Evolutionary conservation across 2,113 vertebrate species (phyloP).

Genomic region (Junco hyemalis): DNA sequence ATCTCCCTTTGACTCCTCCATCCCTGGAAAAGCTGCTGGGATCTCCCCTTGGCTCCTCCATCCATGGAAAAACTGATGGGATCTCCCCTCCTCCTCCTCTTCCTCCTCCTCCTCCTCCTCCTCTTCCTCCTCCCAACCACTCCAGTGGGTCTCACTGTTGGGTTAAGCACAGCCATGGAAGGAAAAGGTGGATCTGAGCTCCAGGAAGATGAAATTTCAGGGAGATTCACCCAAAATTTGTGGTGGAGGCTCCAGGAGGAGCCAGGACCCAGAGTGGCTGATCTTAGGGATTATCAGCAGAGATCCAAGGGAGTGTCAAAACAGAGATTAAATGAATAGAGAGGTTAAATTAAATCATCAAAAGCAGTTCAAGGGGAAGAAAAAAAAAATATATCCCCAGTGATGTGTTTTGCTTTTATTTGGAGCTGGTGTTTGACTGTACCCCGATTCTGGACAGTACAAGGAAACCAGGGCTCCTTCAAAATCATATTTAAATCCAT

Average conservation of each 20-base stretch:
- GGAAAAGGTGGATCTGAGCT: background rate
- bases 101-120: no score
- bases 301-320: background rate
- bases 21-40: no score
- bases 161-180: background rate
- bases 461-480: background rate
- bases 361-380: background rate
- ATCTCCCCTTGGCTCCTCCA: no score
- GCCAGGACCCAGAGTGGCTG: background rate
- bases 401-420: background rate
- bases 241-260: background rate
- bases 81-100: no score
- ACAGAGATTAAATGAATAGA: background rate
- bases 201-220: background rate
- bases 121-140: background rate
- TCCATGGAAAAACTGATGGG: no score
- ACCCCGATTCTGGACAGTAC: rapidly evolving
- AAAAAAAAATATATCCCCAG: no score
- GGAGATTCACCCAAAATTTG: rapidly evolving
- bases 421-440: background rate
- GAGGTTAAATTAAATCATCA: background rate
- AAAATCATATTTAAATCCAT: background rate
- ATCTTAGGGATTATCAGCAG: rapidly evolving
- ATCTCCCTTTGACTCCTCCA: no score
- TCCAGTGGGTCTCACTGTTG: background rate